A percentile compares a stretch with the other conserved stretches of the same genome.
Conservation (phyloP, 1,140 invertebrate species). For the Drosophila paulistorum region DNA sequence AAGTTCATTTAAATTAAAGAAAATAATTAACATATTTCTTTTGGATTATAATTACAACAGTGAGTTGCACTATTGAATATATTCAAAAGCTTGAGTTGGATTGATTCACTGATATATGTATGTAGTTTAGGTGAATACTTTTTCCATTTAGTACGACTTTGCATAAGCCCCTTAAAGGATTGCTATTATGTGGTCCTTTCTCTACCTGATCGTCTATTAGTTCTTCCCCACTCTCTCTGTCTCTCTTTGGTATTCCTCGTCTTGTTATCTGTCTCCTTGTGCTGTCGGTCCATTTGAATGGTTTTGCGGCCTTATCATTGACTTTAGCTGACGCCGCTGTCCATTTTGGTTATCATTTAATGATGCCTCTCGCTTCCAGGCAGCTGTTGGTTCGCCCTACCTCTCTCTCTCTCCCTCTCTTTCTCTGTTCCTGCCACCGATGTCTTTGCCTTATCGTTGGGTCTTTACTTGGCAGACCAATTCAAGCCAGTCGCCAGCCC, state of each 20-base stretch:
- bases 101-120: no score
- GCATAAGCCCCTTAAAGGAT: neutral
- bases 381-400: neutral
- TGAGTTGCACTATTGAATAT: no score
- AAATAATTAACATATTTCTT: no score
- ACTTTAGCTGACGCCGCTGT: conserved; percentile 35
- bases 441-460: conserved; percentile 9
- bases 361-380: conserved; percentile 62
- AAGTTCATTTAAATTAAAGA: no score
- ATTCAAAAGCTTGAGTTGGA: no score
- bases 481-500: neutral
- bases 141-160: neutral
- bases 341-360: conserved; percentile 67
- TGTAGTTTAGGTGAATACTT: no score
- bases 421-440: neutral
- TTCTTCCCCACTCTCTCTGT: neutral
- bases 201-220: neutral
- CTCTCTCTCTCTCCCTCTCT: neutral
- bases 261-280: neutral
- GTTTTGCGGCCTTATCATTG: conserved; percentile 53
- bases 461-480: conserved; percentile 7
- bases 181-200: neutral
- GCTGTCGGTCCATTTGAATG: conserved; percentile 10
- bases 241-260: neutral
- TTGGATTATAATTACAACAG: no score